Base-by-base conservation (phyloP, 2,888 invertebrate species). In the Noctuana brunneofusca region DNA sequence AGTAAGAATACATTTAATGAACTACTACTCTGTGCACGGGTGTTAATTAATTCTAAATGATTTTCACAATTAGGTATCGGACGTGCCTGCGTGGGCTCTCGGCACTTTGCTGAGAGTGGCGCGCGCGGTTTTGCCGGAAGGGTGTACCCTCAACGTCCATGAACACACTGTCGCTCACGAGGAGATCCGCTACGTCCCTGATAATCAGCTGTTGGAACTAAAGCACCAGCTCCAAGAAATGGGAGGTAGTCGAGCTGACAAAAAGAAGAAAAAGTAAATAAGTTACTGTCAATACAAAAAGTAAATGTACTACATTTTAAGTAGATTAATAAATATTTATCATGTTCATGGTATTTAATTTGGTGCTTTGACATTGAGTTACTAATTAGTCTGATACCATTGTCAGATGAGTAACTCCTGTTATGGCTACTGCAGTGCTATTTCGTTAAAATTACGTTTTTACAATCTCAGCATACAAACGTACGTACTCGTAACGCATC, bases 111-210 rank as follows among this genome's bases (percentile, higher is more conserved):
- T 98, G 58, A 94, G 97, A 67, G 89, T 96, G 43, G 84, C 97
- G 8, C 95, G 96, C 75, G 93, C 95, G 0, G 89, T 94, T 14
- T 80, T 96, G 52, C 98, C 98, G 0, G 94, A 95, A 75, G 97
- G 98, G 3, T 95, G 98, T 12, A 89, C 93, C 0, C 78, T 98
- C 12, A 87, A 91, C 58, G 92, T 97, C 4, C 93, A 95, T 58
- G 93, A 94, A 66, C 96, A 95, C 74, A 87, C 93, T 50, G 86
- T 92, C 0, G 94, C 94, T 38, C 93, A 95, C 69, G 95, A 96
- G 60, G 95, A 96, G 74, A 86, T 94, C 3, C 83, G 90, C 6
- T 97, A 96, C 84, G 94, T 98, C 58, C 98, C 98, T 1, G 97
- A 98, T 84, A 94, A 94, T 71, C 95, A 96, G 77, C 89, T 98